phyloP scores from a whole-genome alignment of 1,140 invertebrate species.

The Heliconius hewitsoni region DNA sequence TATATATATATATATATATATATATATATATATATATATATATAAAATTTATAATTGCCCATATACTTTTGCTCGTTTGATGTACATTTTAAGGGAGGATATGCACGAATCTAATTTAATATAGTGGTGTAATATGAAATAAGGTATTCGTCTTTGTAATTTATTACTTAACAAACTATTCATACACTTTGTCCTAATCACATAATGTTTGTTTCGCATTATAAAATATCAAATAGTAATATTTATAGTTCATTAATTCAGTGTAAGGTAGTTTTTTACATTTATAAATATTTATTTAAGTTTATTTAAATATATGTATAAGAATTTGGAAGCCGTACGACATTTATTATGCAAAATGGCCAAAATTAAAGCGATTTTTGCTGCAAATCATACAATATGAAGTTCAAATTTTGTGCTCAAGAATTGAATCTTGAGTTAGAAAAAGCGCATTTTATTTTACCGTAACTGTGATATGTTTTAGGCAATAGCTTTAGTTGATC shows the following conservation, averaged over 20 bases:
- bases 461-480: slow-evolving; percentile 67
- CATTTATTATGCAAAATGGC: slow-evolving; percentile 10
- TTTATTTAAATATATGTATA: neutral
- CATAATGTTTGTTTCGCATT: neutral
- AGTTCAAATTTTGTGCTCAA: neutral
- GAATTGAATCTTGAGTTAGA: neutral
- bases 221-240: neutral
- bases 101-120: slow-evolving; percentile 10
- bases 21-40: too few relatives aligned
- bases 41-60: too few relatives aligned
- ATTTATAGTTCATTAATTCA: neutral
- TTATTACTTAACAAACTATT: neutral
- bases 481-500: slow-evolving; percentile 38
- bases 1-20: too few relatives aligned
- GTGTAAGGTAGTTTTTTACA: slow-evolving; percentile 2
- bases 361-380: slow-evolving; percentile 3
- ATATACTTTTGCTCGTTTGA: neutral
- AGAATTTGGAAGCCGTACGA: neutral
- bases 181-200: neutral
- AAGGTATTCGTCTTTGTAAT: neutral
- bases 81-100: neutral
- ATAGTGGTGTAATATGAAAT: neutral
- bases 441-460: slow-evolving; percentile 64
- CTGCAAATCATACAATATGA: neutral
- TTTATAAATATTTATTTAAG: slow-evolving; percentile 1